Evolutionary conservation across 2,888 invertebrate species (phyloP), one percentile per base, ranked within the genome.

Genomic region (Lepidocyrtoides sp.): DNA sequence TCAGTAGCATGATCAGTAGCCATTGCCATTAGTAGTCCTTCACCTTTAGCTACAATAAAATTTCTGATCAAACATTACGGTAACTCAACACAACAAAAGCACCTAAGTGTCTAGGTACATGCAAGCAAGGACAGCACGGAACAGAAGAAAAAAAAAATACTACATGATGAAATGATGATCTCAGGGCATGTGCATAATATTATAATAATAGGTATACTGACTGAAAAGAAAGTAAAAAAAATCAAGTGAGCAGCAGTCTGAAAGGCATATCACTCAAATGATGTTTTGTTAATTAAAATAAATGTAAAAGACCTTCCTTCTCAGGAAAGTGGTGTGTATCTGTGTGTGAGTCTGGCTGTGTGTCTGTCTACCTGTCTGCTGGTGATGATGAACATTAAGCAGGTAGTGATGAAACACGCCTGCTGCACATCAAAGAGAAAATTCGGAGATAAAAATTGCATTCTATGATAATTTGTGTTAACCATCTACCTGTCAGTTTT

Each of bases 231-330:
- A 54, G 51, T 26, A n/a, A 75, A 54, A n/a, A 54, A 79, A 79
- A 51, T 26, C 32, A 54, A 54, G 54, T 79, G 17, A 79, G 54
- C 32, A 54, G 54, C 51, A 14, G 26, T 26, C 48, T 26, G 77
- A 23, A 51, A 48, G 77, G 29, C 77, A 51, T 72, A 72, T 72
- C 72, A 72, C 20, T 69, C 69, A 89, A 81, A 89, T 26, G 32
- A n/a, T 79, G 20, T 79, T 51, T 89, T 89, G 57, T 75, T 89
- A 89, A 89, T 89, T 89, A 89, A 89, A 89, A 83, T 83, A 81
- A 88, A 88, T 83, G 44, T 51, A 81, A 82, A 26, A 79, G 17
- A 44, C 14, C 23, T 41, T 66, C 84, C 54, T 75, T 79, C 79
- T 54, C 17, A 79, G 32, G 23, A 79, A 51, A 51, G 29, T 66